These are phyloP conservation scores for Patella ulyssiponensis DNA, from an alignment of 2,888 invertebrate genomes.

Conservation along the genomic window DNA sequence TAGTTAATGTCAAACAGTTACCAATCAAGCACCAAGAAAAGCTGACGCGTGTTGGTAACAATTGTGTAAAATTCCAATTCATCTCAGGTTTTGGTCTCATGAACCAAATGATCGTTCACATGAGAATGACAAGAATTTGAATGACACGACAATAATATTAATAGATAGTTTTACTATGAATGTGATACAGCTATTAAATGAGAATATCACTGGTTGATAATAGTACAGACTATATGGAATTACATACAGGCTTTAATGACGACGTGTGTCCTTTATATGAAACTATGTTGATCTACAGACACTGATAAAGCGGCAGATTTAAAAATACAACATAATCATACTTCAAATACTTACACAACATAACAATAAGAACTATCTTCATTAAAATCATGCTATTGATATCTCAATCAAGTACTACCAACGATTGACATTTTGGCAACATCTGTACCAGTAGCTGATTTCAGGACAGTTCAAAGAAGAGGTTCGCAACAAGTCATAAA, in stretches of 20 bases:
- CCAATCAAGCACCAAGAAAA: background rate
- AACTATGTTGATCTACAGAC: too few relatives aligned
- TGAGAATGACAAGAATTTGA: constrained; percentile 3
- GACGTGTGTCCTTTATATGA: too few relatives aligned
- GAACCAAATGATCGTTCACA: background rate
- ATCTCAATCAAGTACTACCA: too few relatives aligned
- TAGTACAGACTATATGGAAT: background rate
- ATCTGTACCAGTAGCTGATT: too few relatives aligned
- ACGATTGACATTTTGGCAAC: too few relatives aligned
- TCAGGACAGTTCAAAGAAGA: too few relatives aligned
- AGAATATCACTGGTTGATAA: background rate
- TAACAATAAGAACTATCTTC: too few relatives aligned
- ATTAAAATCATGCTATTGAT: too few relatives aligned
- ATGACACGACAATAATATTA: background rate
- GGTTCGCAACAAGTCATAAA: too few relatives aligned
- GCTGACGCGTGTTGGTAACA: background rate
- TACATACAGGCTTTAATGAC: background rate
- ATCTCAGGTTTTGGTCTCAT: background rate
- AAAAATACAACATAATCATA: too few relatives aligned
- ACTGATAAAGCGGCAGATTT: too few relatives aligned
- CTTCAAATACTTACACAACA: too few relatives aligned
- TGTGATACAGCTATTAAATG: constrained; percentile 5
- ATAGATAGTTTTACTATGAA: background rate
- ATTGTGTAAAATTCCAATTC: background rate
- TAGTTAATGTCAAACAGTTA: background rate